Conservation (phyloP, 2,888 invertebrate genomes). For the Andrena camellia region DNA sequence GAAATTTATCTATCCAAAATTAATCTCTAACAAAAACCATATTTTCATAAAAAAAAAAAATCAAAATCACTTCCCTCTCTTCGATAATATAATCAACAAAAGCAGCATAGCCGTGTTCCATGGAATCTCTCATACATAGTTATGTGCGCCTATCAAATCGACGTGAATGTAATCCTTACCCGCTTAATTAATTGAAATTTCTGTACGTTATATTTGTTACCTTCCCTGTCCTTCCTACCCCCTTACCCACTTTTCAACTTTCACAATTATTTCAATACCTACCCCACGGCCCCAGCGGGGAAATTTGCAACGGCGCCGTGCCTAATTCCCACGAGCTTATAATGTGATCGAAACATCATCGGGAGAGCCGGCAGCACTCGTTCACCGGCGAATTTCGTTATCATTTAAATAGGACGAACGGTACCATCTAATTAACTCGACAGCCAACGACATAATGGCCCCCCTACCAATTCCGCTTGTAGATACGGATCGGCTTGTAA, state of each 20-base stretch:
- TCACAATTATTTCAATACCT: constrained; percentile 15
- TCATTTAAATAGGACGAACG: background rate
- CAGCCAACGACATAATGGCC: background rate
- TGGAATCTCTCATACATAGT: too few relatives aligned
- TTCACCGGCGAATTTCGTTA: background rate
- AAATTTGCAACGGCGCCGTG: background rate
- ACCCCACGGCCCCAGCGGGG: background rate
- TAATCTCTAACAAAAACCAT: too few relatives aligned
- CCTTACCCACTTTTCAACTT: background rate
- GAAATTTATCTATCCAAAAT: too few relatives aligned
- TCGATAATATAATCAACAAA: too few relatives aligned
- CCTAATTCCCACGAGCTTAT: constrained; percentile 13
- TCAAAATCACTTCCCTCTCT: too few relatives aligned
- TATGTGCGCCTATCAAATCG: background rate
- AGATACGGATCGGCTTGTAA: constrained; percentile 5
- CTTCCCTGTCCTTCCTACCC: background rate
- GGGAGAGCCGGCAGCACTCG: background rate
- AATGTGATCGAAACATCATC: background rate
- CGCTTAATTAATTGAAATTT: constrained; percentile 6
- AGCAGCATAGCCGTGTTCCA: too few relatives aligned
- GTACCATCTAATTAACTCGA: constrained; percentile 12
- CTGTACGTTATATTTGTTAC: background rate
- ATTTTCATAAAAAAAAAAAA: too few relatives aligned
- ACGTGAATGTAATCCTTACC: background rate
- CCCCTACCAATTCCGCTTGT: too few relatives aligned